A percentile compares a stretch with the other conserved stretches of the same genome.
Evolutionary conservation across 2,797 vertebrate genomes (phyloP).

Genomic region (Eulemur albifrons): DNA sequence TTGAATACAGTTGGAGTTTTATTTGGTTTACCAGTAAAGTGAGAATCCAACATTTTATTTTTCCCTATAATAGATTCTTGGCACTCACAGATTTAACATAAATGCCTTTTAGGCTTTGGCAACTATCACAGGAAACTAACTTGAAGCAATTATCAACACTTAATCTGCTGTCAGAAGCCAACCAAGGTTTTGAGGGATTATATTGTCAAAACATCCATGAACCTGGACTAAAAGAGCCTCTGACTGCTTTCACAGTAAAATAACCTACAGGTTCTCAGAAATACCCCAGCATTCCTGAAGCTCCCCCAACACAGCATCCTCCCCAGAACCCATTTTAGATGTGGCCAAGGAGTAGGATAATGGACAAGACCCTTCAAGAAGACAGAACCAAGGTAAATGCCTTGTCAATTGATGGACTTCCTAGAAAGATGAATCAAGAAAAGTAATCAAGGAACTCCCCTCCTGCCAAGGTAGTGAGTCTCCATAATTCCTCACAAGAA

Average conservation of each 20-base stretch:
- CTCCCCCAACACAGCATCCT: neutral
- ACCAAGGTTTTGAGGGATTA: neutral
- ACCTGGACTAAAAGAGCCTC: neutral
- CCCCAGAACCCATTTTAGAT: neutral
- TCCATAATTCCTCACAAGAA: neutral
- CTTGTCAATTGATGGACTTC: neutral
- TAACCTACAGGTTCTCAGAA: neutral
- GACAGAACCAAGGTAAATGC: neutral
- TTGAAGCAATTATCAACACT: slow-evolving; percentile 40
- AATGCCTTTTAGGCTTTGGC: slow-evolving; percentile 11
- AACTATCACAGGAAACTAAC: slow-evolving; percentile 2
- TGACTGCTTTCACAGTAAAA: neutral
- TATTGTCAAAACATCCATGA: neutral
- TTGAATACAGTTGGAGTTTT: neutral
- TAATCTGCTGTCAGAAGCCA: neutral
- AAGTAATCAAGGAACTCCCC: neutral
- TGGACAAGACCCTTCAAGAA: neutral
- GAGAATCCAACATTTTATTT: neutral
- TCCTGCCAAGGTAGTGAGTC: neutral
- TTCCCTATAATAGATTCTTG: neutral
- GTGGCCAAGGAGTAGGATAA: neutral
- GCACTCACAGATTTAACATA: neutral
- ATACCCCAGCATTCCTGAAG: neutral
- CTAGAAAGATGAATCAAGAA: neutral
- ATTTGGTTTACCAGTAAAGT: neutral